Evolutionary conservation across 2,113 vertebrate genomes (phyloP).

Genomic region (Pseudopodoces humilis): DNA sequence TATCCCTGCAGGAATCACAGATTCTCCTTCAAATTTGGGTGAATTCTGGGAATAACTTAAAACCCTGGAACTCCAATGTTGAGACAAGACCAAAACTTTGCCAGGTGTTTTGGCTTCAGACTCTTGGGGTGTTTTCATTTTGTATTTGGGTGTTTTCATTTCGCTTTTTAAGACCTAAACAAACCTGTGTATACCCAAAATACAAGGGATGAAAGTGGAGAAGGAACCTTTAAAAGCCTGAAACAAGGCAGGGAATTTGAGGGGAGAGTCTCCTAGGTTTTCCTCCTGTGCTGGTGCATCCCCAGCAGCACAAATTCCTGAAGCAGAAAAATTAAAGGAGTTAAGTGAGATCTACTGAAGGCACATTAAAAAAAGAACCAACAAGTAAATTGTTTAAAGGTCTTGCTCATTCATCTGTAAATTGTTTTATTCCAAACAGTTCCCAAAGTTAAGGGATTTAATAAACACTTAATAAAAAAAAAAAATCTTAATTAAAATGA

Average conservation of each 20-base stretch:
- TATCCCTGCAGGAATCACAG: not conserved
- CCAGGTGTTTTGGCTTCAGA: not conserved
- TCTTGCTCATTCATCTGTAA: not conserved
- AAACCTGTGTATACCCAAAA: not conserved
- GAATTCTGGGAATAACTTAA: not conserved
- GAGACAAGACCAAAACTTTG: not conserved
- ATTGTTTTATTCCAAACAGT: not conserved
- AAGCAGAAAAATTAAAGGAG: not conserved
- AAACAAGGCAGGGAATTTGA: fast-evolving
- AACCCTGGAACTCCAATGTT: not conserved
- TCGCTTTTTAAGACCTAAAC: not conserved
- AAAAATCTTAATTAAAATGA: not conserved
- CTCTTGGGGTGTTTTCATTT: not conserved
- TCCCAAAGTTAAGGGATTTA: not conserved
- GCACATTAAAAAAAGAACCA: not conserved
- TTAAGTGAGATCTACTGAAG: not conserved
- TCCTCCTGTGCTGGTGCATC: not conserved
- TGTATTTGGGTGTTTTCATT: not conserved
- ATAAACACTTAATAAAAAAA: not conserved
- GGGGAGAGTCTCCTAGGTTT: not conserved
- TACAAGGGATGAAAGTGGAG: not conserved
- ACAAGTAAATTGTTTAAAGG: not conserved
- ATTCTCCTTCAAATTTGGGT: not conserved
- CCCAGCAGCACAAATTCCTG: constrained; percentile 1
- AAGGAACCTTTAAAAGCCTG: not conserved